Conservation (phyloP, 2,888 invertebrate genomes). For the Ochropleura plecta region DNA sequence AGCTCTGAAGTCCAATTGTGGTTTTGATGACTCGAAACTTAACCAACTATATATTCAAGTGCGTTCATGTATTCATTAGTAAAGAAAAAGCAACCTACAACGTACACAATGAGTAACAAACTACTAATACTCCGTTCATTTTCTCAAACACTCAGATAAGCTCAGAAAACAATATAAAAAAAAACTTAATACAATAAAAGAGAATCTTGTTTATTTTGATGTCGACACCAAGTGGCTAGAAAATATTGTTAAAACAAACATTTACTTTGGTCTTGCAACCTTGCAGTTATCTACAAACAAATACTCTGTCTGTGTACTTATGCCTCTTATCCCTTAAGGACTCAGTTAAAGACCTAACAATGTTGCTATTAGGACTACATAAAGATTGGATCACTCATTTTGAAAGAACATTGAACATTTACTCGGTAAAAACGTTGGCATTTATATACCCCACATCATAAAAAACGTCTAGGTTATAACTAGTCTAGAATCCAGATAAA, state of each 20-base stretch:
- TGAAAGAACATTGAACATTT: not conserved
- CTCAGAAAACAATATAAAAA: constrained; percentile 58
- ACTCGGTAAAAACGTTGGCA: not conserved
- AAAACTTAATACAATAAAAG: constrained; percentile 67
- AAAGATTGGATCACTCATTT: not conserved
- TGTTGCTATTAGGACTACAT: constrained; percentile 11
- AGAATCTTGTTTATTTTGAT: constrained; percentile 86
- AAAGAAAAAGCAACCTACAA: constrained; percentile 15
- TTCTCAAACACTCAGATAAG: constrained; percentile 63
- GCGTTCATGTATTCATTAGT: constrained; percentile 1
- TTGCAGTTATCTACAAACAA: constrained; percentile 66
- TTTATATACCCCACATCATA: constrained; percentile 17
- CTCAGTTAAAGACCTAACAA: constrained; percentile 46
- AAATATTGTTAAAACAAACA: constrained; percentile 88
- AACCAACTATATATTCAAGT: constrained; percentile 15
- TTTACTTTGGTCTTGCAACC: constrained; percentile 76
- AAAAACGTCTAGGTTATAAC: constrained; percentile 38
- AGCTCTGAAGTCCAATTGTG: constrained; percentile 9
- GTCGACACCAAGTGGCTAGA: constrained; percentile 87
- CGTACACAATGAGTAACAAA: constrained; percentile 18
- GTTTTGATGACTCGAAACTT: constrained; percentile 12
- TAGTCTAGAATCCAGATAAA: constrained; percentile 41
- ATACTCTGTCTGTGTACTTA: constrained; percentile 57
- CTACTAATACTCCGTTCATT: constrained; percentile 22
- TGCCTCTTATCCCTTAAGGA: constrained; percentile 59